A percentile compares a stretch with the other conserved stretches of the same genome.
Evolutionary conservation across 2,797 vertebrate species (phyloP).

Genomic region (Rhinogobio ventralis): DNA sequence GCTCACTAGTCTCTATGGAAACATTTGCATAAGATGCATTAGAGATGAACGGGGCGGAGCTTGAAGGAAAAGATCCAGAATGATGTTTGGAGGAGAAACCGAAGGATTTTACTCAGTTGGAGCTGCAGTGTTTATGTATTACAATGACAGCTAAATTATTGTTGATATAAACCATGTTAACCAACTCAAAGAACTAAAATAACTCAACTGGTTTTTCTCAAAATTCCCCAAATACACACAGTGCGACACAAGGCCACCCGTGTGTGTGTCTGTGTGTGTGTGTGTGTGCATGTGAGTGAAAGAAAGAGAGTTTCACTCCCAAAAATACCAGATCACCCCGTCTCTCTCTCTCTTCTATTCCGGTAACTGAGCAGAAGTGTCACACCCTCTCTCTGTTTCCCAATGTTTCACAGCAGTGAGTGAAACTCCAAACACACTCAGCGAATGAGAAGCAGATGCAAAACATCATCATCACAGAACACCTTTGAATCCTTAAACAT

Average conservation of each 20-base stretch:
- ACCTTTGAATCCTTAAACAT: not conserved
- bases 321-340: not conserved
- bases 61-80: constrained; percentile 15
- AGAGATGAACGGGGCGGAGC: constrained; percentile 54
- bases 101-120: not conserved
- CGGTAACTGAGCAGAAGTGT: not conserved
- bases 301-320: not conserved
- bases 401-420: not conserved
- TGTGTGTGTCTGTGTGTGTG: not conserved
- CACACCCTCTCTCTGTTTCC: not conserved
- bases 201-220: not conserved
- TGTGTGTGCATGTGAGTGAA: not conserved
- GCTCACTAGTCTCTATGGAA: constrained; percentile 71
- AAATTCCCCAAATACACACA: constrained; percentile 1
- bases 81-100: not conserved
- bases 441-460: not conserved
- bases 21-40: constrained; percentile 65
- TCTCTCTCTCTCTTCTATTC: not conserved
- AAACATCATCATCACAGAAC: not conserved
- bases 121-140: not conserved
- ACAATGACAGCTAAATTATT: not conserved
- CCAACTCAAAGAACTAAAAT: not conserved
- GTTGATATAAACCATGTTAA: not conserved
- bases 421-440: not conserved
- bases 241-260: not conserved